Percentiles rank a stretch among this genome's conserved stretches.
Evolutionary conservation across 2,797 vertebrate species (phyloP).

Genomic region (Xiphorhynchus erythropygius): DNA sequence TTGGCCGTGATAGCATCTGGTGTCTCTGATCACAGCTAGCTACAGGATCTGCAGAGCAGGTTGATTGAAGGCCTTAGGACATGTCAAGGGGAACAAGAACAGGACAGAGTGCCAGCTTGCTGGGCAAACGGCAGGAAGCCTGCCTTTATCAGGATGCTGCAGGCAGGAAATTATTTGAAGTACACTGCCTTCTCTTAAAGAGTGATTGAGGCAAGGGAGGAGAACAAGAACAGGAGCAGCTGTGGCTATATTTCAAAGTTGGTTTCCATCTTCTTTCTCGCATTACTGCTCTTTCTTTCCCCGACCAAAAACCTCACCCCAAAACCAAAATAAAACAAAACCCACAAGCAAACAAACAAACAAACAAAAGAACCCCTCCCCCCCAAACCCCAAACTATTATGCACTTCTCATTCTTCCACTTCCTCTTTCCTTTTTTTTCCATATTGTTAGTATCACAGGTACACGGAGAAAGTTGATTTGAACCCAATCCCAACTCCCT

Average conservation of each 20-base stretch:
- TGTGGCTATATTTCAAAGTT: conserved; percentile 23
- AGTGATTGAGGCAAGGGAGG: conserved; percentile 30
- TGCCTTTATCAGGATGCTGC: conserved; percentile 65
- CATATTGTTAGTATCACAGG: neutral
- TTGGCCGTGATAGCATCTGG: neutral
- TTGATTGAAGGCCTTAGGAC: conserved; percentile 53
- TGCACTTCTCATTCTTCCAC: neutral
- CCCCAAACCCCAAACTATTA: rapidly evolving
- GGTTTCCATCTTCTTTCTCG: neutral
- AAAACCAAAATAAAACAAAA: neutral
- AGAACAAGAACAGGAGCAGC: neutral
- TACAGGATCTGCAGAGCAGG: neutral
- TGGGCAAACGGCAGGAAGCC: conserved; percentile 41
- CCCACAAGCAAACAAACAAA: neutral
- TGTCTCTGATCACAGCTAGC: conserved; percentile 7
- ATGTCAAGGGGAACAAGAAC: conserved; percentile 22
- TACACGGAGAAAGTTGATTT: neutral
- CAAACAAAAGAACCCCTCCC: neutral
- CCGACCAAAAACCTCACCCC: neutral
- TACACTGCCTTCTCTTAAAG: conserved; percentile 22
- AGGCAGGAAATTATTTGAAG: conserved; percentile 63
- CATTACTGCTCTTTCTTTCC: neutral
- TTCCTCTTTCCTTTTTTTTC: neutral
- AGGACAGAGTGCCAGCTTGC: conserved; percentile 35
- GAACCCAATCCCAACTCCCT: neutral